Conservation (phyloP, 2,113 vertebrate species). For the Pycnonotus jocosus region DNA sequence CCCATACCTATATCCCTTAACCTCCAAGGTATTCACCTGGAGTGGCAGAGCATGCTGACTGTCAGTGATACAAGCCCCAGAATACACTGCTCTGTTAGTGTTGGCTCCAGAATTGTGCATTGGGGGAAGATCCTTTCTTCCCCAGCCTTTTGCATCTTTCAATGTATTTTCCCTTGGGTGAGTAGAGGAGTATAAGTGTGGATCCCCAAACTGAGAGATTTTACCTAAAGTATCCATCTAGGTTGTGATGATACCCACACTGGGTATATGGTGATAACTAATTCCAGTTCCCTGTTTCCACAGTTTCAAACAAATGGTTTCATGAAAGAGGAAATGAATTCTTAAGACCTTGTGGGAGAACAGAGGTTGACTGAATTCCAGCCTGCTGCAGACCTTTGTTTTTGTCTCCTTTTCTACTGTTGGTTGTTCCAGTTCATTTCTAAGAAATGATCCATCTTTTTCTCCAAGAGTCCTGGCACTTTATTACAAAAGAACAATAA, state of each 20-base stretch:
- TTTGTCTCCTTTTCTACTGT: not conserved
- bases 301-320: conserved; percentile 99
- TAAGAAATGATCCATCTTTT: conserved; percentile 59
- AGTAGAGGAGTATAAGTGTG: not conserved
- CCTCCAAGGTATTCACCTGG: not conserved
- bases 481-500: conserved; percentile 1
- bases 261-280: not conserved
- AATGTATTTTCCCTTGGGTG: not conserved
- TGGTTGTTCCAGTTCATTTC: conserved; percentile 59
- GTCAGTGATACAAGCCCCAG: not conserved
- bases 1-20: not conserved
- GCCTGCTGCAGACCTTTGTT: not conserved
- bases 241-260: not conserved
- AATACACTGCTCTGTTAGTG: not conserved
- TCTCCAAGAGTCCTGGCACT: conserved; percentile 40
- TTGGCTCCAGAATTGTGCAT: not conserved
- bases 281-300: conserved; percentile 14
- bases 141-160: not conserved
- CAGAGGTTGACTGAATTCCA: conserved; percentile 86
- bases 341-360: conserved; percentile 90
- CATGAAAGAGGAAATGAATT: conserved; percentile 97
- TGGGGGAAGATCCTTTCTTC: not conserved
- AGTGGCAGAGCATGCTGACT: not conserved
- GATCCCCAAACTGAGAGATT: not conserved
- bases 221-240: not conserved